Conservation (phyloP, 2,888 invertebrate genomes). For the Gryllus longicercus region DNA sequence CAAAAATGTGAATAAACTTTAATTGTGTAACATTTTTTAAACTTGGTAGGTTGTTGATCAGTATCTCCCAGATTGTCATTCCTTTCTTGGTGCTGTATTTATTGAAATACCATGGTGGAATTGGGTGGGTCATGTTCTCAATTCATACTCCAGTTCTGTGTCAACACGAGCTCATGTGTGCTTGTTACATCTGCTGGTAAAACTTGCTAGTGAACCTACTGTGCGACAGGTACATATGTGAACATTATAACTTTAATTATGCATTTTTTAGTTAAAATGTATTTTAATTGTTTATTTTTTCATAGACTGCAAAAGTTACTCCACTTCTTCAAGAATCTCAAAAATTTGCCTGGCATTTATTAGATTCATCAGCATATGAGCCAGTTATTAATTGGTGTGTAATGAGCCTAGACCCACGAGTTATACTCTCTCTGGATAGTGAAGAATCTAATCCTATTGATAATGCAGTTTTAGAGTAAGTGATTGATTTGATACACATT, state of each 20-base stretch:
- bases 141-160: slow-evolving; percentile 47
- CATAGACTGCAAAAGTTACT: slow-evolving; percentile 49
- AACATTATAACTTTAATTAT: neutral
- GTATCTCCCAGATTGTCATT: slow-evolving; percentile 66
- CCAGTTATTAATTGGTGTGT: slow-evolving; percentile 71
- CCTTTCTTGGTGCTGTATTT: slow-evolving; percentile 68
- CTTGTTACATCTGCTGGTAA: slow-evolving; percentile 65
- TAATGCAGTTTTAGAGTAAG: slow-evolving; percentile 57
- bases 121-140: slow-evolving; percentile 55
- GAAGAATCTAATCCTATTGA: slow-evolving; percentile 52
- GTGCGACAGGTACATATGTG: slow-evolving; percentile 55
- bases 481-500: neutral
- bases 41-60: slow-evolving; percentile 55
- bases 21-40: slow-evolving; percentile 26
- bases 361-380: slow-evolving; percentile 61
- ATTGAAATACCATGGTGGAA: slow-evolving; percentile 63
- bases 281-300: slow-evolving; percentile 25
- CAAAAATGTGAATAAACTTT: neutral
- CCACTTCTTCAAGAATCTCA: slow-evolving; percentile 58
- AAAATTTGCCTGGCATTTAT: slow-evolving; percentile 61
- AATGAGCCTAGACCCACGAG: slow-evolving; percentile 66
- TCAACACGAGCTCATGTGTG: slow-evolving; percentile 57
- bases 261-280: neutral
- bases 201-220: slow-evolving; percentile 68
- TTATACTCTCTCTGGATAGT: slow-evolving; percentile 52